Evolutionary conservation across 2,888 invertebrate genomes (phyloP).

Genomic region (Orthosia cruda): DNA sequence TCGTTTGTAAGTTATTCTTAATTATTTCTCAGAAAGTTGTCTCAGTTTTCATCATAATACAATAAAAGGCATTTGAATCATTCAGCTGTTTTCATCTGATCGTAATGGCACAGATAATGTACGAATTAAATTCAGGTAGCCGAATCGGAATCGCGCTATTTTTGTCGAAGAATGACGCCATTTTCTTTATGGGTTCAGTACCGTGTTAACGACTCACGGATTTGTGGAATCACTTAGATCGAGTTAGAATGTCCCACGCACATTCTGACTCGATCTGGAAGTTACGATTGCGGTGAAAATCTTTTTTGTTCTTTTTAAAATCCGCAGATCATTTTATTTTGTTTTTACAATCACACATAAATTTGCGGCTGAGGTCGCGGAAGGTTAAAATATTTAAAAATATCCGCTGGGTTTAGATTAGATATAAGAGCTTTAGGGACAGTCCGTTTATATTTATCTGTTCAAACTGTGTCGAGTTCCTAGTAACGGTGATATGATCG

Average conservation of each 20-base stretch:
- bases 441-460: conserved; percentile 17
- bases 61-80: conserved; percentile 67
- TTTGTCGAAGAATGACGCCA: conserved; percentile 44
- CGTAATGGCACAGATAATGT: conserved; percentile 53
- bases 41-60: conserved; percentile 62
- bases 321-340: conserved; percentile 39
- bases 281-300: conserved; percentile 23
- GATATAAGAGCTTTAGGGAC: conserved; percentile 17
- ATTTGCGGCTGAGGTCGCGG: conserved; percentile 17
- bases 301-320: conserved; percentile 29
- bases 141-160: conserved; percentile 35
- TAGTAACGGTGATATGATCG: conserved; percentile 28
- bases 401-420: conserved; percentile 30
- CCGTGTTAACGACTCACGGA: conserved; percentile 50
- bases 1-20: conserved; percentile 75
- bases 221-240: conserved; percentile 54
- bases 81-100: conserved; percentile 57
- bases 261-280: conserved; percentile 29
- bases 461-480: conserved; percentile 34
- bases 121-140: conserved; percentile 65
- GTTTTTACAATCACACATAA: conserved; percentile 34
- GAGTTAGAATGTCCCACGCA: conserved; percentile 44
- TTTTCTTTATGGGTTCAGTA: conserved; percentile 35
- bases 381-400: conserved; percentile 54
- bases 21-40: conserved; percentile 75